Evolutionary conservation across 37 sponge, comb jelly and placozoan species (phyloP).

Genomic region (Cliona cf. orientalis): DNA sequence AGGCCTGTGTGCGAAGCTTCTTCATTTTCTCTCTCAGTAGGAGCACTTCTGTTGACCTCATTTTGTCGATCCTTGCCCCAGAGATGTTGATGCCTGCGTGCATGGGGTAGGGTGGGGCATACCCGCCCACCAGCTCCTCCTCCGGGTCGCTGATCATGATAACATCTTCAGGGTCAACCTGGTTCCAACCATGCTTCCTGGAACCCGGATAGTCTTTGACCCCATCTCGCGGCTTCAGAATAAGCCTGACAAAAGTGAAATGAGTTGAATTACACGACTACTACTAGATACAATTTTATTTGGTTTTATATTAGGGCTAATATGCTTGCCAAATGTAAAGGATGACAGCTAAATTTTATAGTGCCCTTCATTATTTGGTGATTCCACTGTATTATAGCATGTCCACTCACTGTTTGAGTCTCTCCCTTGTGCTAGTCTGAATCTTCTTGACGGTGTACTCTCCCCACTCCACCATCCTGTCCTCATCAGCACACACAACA

Average conservation of each 20-base stretch:
- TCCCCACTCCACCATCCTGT: constrained; percentile 43
- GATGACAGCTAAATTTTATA: too few species aligned
- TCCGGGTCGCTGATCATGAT: constrained; percentile 25
- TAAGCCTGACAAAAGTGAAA: too few species aligned
- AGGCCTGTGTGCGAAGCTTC: constrained; percentile 50
- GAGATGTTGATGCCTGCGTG: constrained; percentile 66
- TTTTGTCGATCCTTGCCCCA: constrained; percentile 33
- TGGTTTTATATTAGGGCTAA: not conserved
- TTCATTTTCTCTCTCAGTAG: constrained; percentile 35
- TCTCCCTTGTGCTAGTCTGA: constrained; percentile 49
- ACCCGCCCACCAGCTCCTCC: not conserved
- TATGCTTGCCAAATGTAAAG: not conserved
- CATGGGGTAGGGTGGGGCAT: constrained; percentile 47
- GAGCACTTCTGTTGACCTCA: constrained; percentile 24
- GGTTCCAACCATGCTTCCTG: constrained; percentile 54
- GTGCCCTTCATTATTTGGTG: too few species aligned
- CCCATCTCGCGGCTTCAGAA: constrained; percentile 33
- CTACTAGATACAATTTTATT: too few species aligned
- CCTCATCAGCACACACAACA: constrained; percentile 44
- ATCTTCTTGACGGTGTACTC: constrained; percentile 28
- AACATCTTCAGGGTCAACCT: constrained; percentile 46
- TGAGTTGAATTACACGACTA: too few species aligned
- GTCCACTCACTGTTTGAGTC: constrained; percentile 40
- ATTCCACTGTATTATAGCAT: too few species aligned
- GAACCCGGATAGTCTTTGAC: constrained; percentile 3